phyloP scores from a whole-genome alignment of 2,888 invertebrate species.

The Eupithecia tripunctaria region DNA sequence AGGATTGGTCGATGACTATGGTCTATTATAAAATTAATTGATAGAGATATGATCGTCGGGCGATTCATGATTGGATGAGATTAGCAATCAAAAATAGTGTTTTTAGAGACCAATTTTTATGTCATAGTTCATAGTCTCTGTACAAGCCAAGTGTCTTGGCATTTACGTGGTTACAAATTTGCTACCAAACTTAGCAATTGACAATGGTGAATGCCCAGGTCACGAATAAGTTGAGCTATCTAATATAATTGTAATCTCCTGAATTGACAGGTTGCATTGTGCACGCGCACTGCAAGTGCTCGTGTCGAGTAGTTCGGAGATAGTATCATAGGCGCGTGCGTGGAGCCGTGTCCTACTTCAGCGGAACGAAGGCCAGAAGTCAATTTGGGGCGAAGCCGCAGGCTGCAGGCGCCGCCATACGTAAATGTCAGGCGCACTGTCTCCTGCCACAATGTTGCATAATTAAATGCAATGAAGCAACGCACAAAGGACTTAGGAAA shows the following conservation, averaged over 20 bases:
- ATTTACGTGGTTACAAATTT: not conserved
- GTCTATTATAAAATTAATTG: constrained; percentile 48
- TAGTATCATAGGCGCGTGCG: constrained; percentile 54
- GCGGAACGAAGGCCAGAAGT: constrained; percentile 69
- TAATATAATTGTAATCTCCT: constrained; percentile 40
- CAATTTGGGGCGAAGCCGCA: constrained; percentile 70
- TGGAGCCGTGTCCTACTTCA: constrained; percentile 65
- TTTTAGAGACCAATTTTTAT: not conserved
- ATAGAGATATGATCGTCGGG: not conserved
- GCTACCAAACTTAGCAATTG: constrained; percentile 4
- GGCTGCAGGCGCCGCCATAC: constrained; percentile 57
- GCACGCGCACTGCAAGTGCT: constrained; percentile 52
- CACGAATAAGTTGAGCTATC: constrained; percentile 50
- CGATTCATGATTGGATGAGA: not conserved
- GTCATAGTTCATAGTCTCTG: too few species aligned
- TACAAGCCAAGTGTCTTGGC: not conserved
- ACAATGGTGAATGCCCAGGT: constrained; percentile 4
- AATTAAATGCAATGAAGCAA: constrained; percentile 50
- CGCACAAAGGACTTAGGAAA: constrained; percentile 46
- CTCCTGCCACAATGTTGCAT: constrained; percentile 63
- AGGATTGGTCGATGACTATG: constrained; percentile 51
- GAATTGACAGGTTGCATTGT: constrained; percentile 51
- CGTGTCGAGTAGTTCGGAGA: constrained; percentile 50
- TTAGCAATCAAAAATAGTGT: not conserved
- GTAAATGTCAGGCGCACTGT: constrained; percentile 74